Conservation (phyloP, 2,888 invertebrate species). For the Agonopterix heracliana region DNA sequence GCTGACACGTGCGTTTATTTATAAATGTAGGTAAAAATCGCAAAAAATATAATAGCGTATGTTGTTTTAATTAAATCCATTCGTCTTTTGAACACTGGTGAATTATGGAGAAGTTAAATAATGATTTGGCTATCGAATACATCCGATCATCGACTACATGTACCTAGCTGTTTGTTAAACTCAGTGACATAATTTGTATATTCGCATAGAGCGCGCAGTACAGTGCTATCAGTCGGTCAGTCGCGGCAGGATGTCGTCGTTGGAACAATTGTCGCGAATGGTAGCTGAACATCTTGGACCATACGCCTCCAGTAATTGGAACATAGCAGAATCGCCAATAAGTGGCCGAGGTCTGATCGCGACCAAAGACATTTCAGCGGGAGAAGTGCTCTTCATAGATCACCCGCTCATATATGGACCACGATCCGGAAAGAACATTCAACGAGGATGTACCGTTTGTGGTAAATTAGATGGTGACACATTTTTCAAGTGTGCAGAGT, state of each 20-base stretch:
- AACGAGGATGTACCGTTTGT: slow-evolving; percentile 81
- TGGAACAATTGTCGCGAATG: slow-evolving; percentile 67
- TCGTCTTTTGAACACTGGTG: slow-evolving; percentile 41
- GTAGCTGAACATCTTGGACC: slow-evolving; percentile 64
- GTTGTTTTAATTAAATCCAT: too few relatives aligned
- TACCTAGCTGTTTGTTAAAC: slow-evolving; percentile 52
- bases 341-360: slow-evolving; percentile 85
- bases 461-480: slow-evolving; percentile 61
- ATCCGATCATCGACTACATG: slow-evolving; percentile 20
- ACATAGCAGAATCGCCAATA: slow-evolving; percentile 74
- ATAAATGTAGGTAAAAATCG: too few relatives aligned
- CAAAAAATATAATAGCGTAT: too few relatives aligned
- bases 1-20: too few relatives aligned
- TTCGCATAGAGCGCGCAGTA: slow-evolving; percentile 60
- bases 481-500: slow-evolving; percentile 76
- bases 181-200: slow-evolving; percentile 45
- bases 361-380: slow-evolving; percentile 77
- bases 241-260: slow-evolving; percentile 70
- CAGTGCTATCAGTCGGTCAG: slow-evolving; percentile 54
- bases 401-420: slow-evolving; percentile 83
- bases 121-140: too few relatives aligned
- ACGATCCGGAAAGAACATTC: slow-evolving; percentile 69
- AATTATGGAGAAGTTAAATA: slow-evolving; percentile 33
- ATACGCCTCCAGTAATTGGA: slow-evolving; percentile 70
- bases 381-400: slow-evolving; percentile 84